Conservation (phyloP, 2,113 vertebrate species). For the Passer domesticus region DNA sequence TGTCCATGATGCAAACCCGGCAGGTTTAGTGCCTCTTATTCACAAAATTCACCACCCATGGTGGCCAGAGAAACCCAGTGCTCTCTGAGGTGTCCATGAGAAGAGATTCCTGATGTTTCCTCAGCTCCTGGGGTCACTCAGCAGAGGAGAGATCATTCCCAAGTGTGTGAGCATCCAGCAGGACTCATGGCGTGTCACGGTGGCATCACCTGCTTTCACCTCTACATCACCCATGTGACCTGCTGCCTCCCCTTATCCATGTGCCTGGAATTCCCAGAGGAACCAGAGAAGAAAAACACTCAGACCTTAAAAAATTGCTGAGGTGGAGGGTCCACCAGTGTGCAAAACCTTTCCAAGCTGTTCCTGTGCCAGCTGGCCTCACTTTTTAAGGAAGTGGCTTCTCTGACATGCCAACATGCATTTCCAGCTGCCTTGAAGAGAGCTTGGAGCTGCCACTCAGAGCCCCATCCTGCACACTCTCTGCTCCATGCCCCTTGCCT, state of each 20-base stretch:
- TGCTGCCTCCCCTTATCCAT: background rate
- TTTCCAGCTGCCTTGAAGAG: background rate
- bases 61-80: background rate
- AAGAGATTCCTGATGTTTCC: background rate
- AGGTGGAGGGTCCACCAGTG: background rate
- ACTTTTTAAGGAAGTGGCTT: background rate
- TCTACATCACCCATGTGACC: background rate
- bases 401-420: background rate
- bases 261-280: background rate
- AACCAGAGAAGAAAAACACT: background rate
- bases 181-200: background rate
- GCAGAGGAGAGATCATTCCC: accelerated
- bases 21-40: background rate
- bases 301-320: background rate
- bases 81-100: background rate
- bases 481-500: accelerated
- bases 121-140: background rate
- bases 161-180: background rate
- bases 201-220: background rate
- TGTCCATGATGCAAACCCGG: background rate
- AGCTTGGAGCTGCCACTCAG: background rate
- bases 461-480: background rate
- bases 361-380: background rate
- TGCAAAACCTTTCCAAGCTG: background rate
- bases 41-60: background rate